phyloP scores from a whole-genome alignment of 2,797 vertebrate genomes.

The Apodemus agrarius region DNA sequence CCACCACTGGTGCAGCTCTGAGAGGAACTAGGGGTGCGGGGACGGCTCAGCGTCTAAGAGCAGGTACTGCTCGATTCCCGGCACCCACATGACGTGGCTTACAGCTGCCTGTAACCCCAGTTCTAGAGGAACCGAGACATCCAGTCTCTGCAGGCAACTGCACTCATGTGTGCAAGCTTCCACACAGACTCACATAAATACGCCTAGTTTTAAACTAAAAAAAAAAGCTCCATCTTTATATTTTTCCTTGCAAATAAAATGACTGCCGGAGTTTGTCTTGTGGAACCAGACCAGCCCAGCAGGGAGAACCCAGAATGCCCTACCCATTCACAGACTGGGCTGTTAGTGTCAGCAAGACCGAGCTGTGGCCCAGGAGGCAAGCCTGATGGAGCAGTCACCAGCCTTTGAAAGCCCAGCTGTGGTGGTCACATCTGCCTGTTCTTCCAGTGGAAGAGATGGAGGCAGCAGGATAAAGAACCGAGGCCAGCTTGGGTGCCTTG shows the following conservation, averaged over 20 bases:
- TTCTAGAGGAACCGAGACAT: background rate
- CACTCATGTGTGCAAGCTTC: too few species aligned
- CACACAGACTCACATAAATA: background rate
- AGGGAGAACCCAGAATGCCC: background rate
- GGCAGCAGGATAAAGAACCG: background rate
- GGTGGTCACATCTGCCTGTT: background rate
- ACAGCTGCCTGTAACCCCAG: background rate
- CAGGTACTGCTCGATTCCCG: background rate
- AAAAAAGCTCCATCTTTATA: background rate
- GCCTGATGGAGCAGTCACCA: background rate
- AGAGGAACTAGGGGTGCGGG: accelerated
- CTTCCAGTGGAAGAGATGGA: background rate
- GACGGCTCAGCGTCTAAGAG: background rate
- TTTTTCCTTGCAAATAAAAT: background rate
- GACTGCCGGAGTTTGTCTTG: background rate
- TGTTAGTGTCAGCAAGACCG: background rate
- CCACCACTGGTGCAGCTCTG: background rate
- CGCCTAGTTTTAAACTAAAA: too few species aligned
- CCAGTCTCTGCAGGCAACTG: background rate
- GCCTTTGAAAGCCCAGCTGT: background rate
- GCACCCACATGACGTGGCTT: background rate
- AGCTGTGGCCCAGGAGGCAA: background rate
- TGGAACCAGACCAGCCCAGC: background rate
- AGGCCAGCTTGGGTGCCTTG: background rate
- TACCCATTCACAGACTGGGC: background rate